Evolutionary conservation across 2,888 invertebrate genomes (phyloP), one percentile per base, ranked within the genome.

Genomic region (Sphinx pinastri): DNA sequence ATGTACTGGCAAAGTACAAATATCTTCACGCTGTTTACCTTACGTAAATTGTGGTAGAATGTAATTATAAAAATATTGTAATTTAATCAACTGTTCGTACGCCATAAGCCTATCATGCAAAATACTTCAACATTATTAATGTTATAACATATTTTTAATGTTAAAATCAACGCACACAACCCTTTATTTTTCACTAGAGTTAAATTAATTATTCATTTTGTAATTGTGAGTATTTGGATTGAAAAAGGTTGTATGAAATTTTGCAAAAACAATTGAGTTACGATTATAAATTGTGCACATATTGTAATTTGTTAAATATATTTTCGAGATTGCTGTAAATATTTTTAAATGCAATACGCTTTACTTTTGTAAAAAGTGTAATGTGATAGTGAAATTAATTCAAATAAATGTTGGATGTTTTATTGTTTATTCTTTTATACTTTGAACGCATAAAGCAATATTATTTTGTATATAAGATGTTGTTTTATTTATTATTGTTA

Each of bases 401-500:
- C 12, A 63, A 69, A 52, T 85, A 80, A 74, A 79, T 78, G 80
- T 72, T 72, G 73, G 78, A 73, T 82, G 81, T 79, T 81, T 7
- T 81, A 79, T 82, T 78, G 72, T 79, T 80, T 75, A 81, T 86
- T 85, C 76, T 84, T 89, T 89, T 90, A 81, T 89, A 89, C 81
- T 84, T 87, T 83, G 75, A 84, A 87, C 81, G 84, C 86, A 89
- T 88, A 87, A 90, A 90, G 85, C 87, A 88, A 90, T 88, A 88
- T 88, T 87, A 90, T 90, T 89, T 91, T 91, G 80, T 85, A 84
- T 86, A 85, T 73, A 74, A 60, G 68, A 38, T 76, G 76, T 74
- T 75, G 81, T 91, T 87, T 91, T 72, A 85, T 84, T 90, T 77
- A 55, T 6, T 25, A 69, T 55, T 52, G 52, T 60, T 69, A 60